Evolutionary conservation across 2,797 vertebrate species (phyloP), one percentile per base, ranked within the genome.

Genomic region (Orientallactaga sibirica): DNA sequence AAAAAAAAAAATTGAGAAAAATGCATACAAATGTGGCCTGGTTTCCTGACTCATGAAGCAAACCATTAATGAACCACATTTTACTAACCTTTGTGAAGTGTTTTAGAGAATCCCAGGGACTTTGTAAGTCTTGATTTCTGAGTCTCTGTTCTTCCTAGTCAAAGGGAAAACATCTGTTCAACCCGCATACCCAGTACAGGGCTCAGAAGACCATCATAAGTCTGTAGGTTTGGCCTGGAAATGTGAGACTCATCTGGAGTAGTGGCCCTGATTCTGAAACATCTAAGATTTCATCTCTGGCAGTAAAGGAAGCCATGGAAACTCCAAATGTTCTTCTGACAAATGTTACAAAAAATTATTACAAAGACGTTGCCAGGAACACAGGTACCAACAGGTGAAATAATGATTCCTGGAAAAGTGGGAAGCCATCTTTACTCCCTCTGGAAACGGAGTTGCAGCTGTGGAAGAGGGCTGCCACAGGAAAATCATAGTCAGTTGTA

Each of bases 381-480:
- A 10, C 16, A 74, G 9, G 16, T 8, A 9, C 2, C 18, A 64
- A 8, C 9, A 27, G 16, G 16, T 15, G 58, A 77, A 33, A 11
- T 58, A 37, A 52, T 70, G 20, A 29, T 8, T 24, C 4, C 11
- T 33, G 55, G 29, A 77, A 27, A 67, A 67, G 25, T 22, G 2
- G 8, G 29, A 33, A 9, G 0, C 20, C 22, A 11, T 76, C 18
- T 19, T 18, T 27, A 1, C 3, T 7, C 20, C 27, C 22, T 3
- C 1, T 25, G 29, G 19, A 64, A 5, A 15, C 1, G 7, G 25
- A 27, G 29, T 15, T 33, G n/a, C 16, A 6, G 0, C 0, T 3
- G 22, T 19, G 24, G 5, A 71, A 90, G 64, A 14, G 10, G 12
- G 1, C 4, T 77, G 0, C 1, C 11, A 27, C 12, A 22, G 6